phyloP scores from a whole-genome alignment of 2,888 invertebrate species.

The Balanococcus diminutus region DNA sequence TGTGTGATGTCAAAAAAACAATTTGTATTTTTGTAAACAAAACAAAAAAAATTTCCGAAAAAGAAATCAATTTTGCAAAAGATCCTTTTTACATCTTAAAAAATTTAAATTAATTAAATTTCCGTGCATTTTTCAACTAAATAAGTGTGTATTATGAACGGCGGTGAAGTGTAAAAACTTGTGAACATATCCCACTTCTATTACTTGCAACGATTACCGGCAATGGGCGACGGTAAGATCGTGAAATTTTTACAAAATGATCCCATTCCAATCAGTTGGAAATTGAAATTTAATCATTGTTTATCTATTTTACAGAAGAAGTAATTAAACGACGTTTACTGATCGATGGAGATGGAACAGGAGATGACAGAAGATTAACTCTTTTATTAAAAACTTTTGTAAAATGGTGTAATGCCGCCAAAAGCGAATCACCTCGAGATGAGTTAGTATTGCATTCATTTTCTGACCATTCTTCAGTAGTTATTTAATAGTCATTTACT shows the following conservation, averaged over 20 bases:
- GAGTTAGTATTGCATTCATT: slow-evolving; percentile 64
- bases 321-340: slow-evolving; percentile 87
- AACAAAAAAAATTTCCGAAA: too few relatives aligned
- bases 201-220: background rate
- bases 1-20: background rate
- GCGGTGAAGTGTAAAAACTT: background rate
- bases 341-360: slow-evolving; percentile 96
- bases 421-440: slow-evolving; percentile 71
- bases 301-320: slow-evolving; percentile 74
- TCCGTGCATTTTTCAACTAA: too few relatives aligned
- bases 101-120: too few relatives aligned
- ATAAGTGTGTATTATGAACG: too few relatives aligned
- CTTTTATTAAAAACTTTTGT: slow-evolving; percentile 81
- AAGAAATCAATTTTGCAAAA: too few relatives aligned
- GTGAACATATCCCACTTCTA: background rate
- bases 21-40: background rate
- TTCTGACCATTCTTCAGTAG: background rate
- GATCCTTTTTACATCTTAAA: too few relatives aligned
- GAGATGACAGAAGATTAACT: slow-evolving; percentile 89
- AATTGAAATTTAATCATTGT: background rate
- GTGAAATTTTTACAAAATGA: too few relatives aligned
- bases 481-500: background rate
- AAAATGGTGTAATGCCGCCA: slow-evolving; percentile 76
- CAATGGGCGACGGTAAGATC: slow-evolving; percentile 16
- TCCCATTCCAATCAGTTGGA: background rate